These are phyloP conservation scores for Lepus timidus DNA, from an alignment of 2,113 vertebrate species.

Conservation along the genomic window DNA sequence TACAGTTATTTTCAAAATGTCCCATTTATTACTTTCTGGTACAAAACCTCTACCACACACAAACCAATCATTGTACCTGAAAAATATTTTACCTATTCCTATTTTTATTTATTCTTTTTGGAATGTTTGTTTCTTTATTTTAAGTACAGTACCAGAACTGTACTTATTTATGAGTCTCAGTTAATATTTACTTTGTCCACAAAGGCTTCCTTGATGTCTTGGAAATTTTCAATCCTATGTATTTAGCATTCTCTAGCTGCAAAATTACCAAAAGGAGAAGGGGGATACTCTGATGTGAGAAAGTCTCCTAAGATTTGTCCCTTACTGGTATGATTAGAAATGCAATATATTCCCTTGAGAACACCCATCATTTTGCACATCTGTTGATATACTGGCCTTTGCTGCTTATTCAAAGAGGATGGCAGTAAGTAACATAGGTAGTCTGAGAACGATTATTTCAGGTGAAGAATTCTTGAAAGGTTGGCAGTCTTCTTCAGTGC, in stretches of 20 bases:
- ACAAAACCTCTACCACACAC: not conserved
- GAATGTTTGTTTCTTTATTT: not conserved
- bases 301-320: not conserved
- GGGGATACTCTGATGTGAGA: not conserved
- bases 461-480: not conserved
- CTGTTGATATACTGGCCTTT: not conserved
- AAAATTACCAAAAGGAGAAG: not conserved
- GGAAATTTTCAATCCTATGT: not conserved
- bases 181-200: not conserved
- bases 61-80: not conserved
- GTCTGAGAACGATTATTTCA: not conserved
- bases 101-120: not conserved
- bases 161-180: not conserved
- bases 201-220: not conserved
- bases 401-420: not conserved
- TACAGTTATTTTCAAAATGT: conserved; percentile 5
- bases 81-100: not conserved
- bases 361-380: not conserved
- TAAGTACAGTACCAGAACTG: not conserved
- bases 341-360: not conserved
- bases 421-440: rapidly evolving
- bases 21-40: conserved; percentile 14
- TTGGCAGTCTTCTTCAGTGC: not conserved
- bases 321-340: not conserved
- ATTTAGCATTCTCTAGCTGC: conserved; percentile 1